Evolutionary conservation across 2,113 vertebrate species (phyloP).

Genomic region (Daphoenositta chrysoptera): DNA sequence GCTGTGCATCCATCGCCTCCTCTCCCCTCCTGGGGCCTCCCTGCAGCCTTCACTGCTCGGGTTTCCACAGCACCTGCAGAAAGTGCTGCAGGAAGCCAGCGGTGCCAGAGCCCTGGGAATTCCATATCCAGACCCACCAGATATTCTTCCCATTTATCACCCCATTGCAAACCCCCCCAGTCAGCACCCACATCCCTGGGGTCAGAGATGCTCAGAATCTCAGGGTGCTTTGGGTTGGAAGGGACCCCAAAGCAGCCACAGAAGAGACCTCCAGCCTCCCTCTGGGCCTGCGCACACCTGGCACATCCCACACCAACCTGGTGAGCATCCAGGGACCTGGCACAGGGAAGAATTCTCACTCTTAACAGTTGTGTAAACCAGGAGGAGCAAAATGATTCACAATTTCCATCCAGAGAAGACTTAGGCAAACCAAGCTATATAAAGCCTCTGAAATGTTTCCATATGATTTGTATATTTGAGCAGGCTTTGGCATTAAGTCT

Average conservation of each 20-base stretch:
- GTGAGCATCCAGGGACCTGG: background rate
- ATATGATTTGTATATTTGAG: background rate
- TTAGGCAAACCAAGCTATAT: background rate
- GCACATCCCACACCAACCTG: background rate
- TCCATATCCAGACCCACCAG: background rate
- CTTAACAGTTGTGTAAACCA: background rate
- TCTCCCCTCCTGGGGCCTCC: background rate
- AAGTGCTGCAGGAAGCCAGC: rapidly evolving
- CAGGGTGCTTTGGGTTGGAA: background rate
- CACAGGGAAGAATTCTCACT: background rate
- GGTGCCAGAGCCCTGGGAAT: background rate
- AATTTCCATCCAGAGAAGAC: background rate
- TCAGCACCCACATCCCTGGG: background rate
- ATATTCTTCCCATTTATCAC: rapidly evolving
- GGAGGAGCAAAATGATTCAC: background rate
- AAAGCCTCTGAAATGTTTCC: constrained; percentile 8
- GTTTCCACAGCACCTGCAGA: background rate
- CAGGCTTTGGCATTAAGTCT: constrained; percentile 39
- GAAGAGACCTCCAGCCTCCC: background rate
- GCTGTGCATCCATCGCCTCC: background rate
- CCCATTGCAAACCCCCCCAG: rapidly evolving
- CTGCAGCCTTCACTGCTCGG: background rate
- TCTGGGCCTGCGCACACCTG: background rate
- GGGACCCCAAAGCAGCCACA: background rate
- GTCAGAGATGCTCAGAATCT: background rate